Evolutionary conservation across 2,797 vertebrate species (phyloP), one percentile per base, ranked within the genome.

Genomic region (Gila robusta): DNA sequence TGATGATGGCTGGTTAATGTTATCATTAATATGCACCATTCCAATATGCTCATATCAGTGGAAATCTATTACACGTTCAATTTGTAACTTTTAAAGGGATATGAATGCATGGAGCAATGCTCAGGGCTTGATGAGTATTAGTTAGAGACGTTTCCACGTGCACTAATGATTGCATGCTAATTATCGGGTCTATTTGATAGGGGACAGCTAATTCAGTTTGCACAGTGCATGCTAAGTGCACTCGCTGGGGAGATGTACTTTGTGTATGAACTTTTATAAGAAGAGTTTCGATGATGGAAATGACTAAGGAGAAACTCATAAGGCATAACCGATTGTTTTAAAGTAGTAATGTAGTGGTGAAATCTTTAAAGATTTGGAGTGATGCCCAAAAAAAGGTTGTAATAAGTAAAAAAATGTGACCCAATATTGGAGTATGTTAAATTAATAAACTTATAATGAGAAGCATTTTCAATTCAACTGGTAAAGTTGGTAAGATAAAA

Each of bases 1-100:
- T 88, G 88, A 89, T 87, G 78, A 76, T 86, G 84, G 88, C 82
- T 89, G 70, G 83, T 89, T 91, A 90, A 93, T 94, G 91, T 91
- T 87, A 28, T 67, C 90, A 88, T 91, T 90, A 88, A 89, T 82
- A 89, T 88, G 85, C 83, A 87, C 84, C 73, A 77, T 89, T 91
- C 81, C 87, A 84, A 26, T 83, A 77, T 89, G 82, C 76, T 79
- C 82, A 89, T 91, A 86, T 82, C 78, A 80, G 77, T 72, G 84
- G 74, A 85, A 87, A 79, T 87, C 69, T 74, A 47, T 89, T 91
- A 89, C 88, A 88, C 19, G 23, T 94, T 90, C 87, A 81, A 89
- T 91, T 92, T 89, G 90, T 83, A 86, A 81, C 78, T 88, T 81
- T 83, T 85, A 87, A 92, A 91, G 89, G 84, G 79, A 70, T 14